Conservation (phyloP, 2,888 invertebrate species). For the Lasiommata megera region DNA sequence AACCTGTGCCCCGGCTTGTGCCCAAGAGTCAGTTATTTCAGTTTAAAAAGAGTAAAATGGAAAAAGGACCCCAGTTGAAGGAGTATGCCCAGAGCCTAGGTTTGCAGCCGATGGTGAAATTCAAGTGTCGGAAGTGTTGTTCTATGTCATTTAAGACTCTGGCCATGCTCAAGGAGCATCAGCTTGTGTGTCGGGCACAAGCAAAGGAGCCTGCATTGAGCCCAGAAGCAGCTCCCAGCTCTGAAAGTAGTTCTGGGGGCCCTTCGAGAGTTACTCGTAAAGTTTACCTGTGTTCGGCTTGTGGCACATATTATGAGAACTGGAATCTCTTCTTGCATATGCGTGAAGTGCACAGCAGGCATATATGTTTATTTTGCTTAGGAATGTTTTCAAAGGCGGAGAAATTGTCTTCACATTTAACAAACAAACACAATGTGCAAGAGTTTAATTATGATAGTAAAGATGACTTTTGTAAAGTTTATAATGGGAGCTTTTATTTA, state of each 20-base stretch:
- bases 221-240: constrained; percentile 57
- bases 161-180: constrained; percentile 85
- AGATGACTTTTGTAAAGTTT: constrained; percentile 84
- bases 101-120: constrained; percentile 85
- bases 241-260: constrained; percentile 58
- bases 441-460: constrained; percentile 85
- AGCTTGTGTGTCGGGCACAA: constrained; percentile 81
- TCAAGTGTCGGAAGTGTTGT: constrained; percentile 88
- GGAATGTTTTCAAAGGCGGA: constrained; percentile 91
- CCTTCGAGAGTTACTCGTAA: constrained; percentile 86
- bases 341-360: constrained; percentile 90
- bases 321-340: constrained; percentile 93
- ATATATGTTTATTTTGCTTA: constrained; percentile 91
- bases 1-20: constrained; percentile 72
- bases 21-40: constrained; percentile 72
- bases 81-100: constrained; percentile 88
- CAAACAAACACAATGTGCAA: constrained; percentile 88
- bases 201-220: constrained; percentile 66
- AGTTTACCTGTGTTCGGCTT: constrained; percentile 90
- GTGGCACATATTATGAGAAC: constrained; percentile 91
- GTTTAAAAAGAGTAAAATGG: constrained; percentile 70
- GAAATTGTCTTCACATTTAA: constrained; percentile 88
- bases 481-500: constrained; percentile 86
- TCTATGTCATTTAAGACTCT: constrained; percentile 85
- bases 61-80: constrained; percentile 65